Evolutionary conservation across 2,888 invertebrate species (phyloP).

Genomic region (Oscheius myriophilus): DNA sequence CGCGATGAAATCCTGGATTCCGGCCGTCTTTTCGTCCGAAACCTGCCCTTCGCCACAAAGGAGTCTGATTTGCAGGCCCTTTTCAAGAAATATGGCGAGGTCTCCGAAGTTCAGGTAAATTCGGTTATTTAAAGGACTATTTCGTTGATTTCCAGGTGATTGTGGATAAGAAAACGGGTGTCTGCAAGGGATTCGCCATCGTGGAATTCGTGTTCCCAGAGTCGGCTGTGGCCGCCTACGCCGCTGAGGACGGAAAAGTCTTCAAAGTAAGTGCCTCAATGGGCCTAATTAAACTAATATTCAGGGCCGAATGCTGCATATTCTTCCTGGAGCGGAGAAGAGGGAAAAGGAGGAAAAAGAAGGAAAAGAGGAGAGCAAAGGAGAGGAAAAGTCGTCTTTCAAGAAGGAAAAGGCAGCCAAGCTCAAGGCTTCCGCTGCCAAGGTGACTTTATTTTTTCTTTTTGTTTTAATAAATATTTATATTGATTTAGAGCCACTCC

Average conservation of each 20-base stretch:
- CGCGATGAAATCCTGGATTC: conserved; percentile 74
- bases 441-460: conserved; percentile 26
- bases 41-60: conserved; percentile 85
- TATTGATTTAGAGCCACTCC: conserved; percentile 78
- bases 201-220: conserved; percentile 93
- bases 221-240: conserved; percentile 88
- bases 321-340: conserved; percentile 84
- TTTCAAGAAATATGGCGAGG: conserved; percentile 77
- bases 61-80: conserved; percentile 85
- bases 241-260: conserved; percentile 87
- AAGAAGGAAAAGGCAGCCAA: conserved; percentile 74
- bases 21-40: conserved; percentile 90
- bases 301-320: conserved; percentile 87
- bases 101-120: conserved; percentile 77
- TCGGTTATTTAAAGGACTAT: conserved; percentile 76
- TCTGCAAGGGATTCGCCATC: conserved; percentile 90
- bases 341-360: conserved; percentile 37
- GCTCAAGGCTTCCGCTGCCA: conserved; percentile 76
- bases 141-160: conserved; percentile 87
- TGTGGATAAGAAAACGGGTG: conserved; percentile 83
- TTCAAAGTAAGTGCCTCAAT: conserved; percentile 76
- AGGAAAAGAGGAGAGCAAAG: conserved; percentile 33
- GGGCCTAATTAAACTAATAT: conserved; percentile 20
- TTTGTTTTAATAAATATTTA: neutral
- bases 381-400: conserved; percentile 37